These are phyloP conservation scores for Phengaris alcon DNA, from an alignment of 2,888 invertebrate species.

Conservation along the genomic window DNA sequence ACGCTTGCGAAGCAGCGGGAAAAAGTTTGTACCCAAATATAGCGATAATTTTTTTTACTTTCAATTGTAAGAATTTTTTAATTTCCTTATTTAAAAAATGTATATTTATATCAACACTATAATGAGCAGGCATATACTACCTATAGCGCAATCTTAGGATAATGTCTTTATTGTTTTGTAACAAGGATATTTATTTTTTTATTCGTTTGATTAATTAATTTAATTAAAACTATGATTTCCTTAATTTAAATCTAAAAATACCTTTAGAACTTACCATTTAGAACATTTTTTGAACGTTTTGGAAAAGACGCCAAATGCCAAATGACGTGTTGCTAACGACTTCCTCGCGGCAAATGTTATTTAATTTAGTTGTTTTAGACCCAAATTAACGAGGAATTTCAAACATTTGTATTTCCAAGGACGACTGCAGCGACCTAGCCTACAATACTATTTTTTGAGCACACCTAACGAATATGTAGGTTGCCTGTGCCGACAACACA, in stretches of 20 bases:
- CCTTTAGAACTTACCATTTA: not conserved
- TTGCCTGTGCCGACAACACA: too few species aligned
- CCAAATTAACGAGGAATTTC: not conserved
- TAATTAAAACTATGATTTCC: not conserved
- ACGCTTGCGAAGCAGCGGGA: too few species aligned
- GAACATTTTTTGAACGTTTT: not conserved
- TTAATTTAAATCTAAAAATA: not conserved
- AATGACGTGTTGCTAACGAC: not conserved
- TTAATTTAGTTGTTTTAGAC: not conserved
- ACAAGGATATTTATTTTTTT: not conserved
- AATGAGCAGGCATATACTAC: too few species aligned
- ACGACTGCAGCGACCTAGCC: not conserved
- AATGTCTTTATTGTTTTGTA: too few species aligned
- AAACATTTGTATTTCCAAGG: not conserved
- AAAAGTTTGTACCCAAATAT: not conserved
- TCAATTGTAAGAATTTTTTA: too few species aligned
- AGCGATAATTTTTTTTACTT: too few species aligned
- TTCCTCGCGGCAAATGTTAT: conserved; percentile 12
- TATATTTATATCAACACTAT: too few species aligned
- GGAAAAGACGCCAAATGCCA: conserved; percentile 12
- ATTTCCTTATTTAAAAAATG: too few species aligned
- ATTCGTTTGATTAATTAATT: not conserved
- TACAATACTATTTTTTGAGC: not conserved
- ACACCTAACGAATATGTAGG: too few species aligned
- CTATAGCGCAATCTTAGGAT: too few species aligned